Evolutionary conservation across 2,113 vertebrate species (phyloP).

Genomic region (Corythoichthys haematopterus): DNA sequence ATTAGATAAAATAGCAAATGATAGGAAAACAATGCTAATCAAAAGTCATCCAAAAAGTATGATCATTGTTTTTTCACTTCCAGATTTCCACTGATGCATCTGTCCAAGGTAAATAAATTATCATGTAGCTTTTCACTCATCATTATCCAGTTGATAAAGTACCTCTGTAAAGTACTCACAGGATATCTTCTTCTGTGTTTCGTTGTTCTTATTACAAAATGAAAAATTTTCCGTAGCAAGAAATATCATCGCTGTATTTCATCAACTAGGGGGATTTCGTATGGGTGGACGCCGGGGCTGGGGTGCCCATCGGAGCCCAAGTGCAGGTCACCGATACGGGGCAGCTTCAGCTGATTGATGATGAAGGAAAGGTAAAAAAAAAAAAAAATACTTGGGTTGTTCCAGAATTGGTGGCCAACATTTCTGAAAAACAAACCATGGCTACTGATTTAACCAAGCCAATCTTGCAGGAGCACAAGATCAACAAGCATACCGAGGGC

Average conservation of each 20-base stretch:
- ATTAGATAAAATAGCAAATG: neutral
- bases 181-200: too few relatives aligned
- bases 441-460: neutral
- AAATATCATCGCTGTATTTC: neutral
- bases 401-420: neutral
- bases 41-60: neutral
- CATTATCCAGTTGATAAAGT: neutral
- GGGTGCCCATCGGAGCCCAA: conserved; percentile 82
- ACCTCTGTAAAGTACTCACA: neutral
- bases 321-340: conserved; percentile 79
- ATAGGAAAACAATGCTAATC: neutral
- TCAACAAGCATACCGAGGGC: conserved; percentile 68
- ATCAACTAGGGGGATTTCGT: conserved; percentile 86
- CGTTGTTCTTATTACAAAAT: too few relatives aligned
- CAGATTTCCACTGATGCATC: conserved; percentile 57
- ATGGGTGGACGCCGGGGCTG: conserved; percentile 77
- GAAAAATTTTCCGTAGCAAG: too few relatives aligned
- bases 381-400: neutral
- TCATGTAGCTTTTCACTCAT: too few relatives aligned
- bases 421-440: neutral
- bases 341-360: conserved; percentile 82
- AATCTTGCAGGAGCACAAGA: conserved; percentile 80
- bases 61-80: neutral
- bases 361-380: conserved; percentile 87
- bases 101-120: conserved; percentile 62